Evolutionary conservation across 2,113 vertebrate species (phyloP).

Genomic region (Gnathonemus echidnorhynchus): DNA sequence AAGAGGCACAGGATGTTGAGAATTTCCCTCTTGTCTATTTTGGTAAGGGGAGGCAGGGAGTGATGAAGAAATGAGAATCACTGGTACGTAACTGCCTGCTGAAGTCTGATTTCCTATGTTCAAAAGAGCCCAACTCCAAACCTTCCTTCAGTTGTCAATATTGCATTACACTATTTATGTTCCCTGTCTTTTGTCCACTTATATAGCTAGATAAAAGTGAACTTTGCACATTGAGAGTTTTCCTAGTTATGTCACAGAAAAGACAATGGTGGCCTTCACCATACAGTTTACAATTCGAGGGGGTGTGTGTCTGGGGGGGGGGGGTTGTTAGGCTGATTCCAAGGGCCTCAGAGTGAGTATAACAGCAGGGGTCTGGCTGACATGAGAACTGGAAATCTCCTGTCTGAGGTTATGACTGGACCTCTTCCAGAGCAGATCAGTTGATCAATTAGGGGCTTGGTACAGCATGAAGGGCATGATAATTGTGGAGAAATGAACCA

Average conservation of each 20-base stretch:
- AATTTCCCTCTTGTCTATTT: neutral
- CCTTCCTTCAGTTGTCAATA: neutral
- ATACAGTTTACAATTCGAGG: neutral
- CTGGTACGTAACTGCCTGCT: neutral
- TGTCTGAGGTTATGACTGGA: neutral
- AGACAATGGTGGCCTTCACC: neutral
- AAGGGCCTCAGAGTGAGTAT: neutral
- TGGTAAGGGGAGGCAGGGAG: neutral
- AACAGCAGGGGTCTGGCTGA: neutral
- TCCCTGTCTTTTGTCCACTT: neutral
- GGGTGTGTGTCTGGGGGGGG: neutral
- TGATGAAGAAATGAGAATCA: neutral
- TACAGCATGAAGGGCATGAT: neutral
- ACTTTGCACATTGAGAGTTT: neutral
- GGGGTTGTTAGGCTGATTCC: neutral
- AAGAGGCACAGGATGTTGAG: slow-evolving; percentile 24
- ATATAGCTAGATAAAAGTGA: neutral
- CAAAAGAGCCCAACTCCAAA: neutral
- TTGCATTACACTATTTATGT: neutral
- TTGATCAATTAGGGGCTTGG: neutral
- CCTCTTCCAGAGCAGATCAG: neutral
- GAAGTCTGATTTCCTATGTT: neutral
- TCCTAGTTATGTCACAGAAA: neutral
- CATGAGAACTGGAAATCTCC: neutral
- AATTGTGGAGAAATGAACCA: neutral